phyloP scores from a whole-genome alignment of 1,140 invertebrate genomes.

The Calycopis cecrops region DNA sequence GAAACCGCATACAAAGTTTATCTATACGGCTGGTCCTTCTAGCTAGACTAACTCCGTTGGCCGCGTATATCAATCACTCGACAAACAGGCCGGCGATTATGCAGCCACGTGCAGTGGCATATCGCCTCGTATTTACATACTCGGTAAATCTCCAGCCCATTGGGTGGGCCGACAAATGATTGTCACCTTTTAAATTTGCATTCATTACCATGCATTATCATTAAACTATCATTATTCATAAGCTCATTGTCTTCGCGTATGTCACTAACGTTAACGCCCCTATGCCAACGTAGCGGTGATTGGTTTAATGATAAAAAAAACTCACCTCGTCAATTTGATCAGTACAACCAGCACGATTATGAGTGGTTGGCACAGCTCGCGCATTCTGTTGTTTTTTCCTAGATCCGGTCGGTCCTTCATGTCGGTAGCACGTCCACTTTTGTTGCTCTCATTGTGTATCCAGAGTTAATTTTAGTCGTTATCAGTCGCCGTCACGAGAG shows the following conservation, averaged over 20 bases:
- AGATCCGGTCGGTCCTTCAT: constrained; percentile 44
- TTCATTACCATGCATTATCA: constrained; percentile 56
- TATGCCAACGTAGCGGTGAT: constrained; percentile 24
- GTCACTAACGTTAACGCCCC: constrained; percentile 51
- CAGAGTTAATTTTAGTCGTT: constrained; percentile 17
- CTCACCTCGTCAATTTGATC: constrained; percentile 61
- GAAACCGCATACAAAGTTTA: background rate
- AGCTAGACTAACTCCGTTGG: constrained; percentile 22
- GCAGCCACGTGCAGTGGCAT: constrained; percentile 53
- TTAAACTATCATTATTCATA: constrained; percentile 40
- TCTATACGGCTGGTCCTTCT: constrained; percentile 15
- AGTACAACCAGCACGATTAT: constrained; percentile 48
- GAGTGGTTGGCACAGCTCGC: constrained; percentile 35
- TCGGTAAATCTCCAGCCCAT: constrained; percentile 44
- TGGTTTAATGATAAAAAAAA: constrained; percentile 13
- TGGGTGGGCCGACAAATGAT: constrained; percentile 61
- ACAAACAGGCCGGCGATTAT: constrained; percentile 48
- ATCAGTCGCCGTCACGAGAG: constrained; percentile 27
- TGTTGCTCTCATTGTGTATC: constrained; percentile 45
- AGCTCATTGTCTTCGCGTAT: constrained; percentile 44
- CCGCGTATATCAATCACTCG: constrained; percentile 47
- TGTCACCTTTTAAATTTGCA: constrained; percentile 72
- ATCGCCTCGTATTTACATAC: constrained; percentile 54
- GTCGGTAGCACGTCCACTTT: constrained; percentile 60
- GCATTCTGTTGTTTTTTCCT: constrained; percentile 54